Evolutionary conservation across 2,113 vertebrate species (phyloP).

Genomic region (Tragelaphus strepsiceros): DNA sequence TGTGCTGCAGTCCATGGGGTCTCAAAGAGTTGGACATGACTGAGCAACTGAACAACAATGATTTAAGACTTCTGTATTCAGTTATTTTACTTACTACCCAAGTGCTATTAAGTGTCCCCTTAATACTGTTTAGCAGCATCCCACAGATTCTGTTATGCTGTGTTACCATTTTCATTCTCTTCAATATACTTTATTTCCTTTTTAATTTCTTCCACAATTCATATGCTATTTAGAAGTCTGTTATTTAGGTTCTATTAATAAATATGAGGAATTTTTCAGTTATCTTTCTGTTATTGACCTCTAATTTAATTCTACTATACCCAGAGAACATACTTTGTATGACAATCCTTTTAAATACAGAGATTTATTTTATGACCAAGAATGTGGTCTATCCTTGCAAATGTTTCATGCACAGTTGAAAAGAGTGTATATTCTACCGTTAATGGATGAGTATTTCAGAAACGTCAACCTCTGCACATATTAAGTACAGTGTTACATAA

Average conservation of each 20-base stretch:
- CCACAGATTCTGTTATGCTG: not conserved
- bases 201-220: not conserved
- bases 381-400: not conserved
- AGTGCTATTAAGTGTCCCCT: not conserved
- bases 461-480: not conserved
- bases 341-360: not conserved
- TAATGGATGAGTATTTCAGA: not conserved
- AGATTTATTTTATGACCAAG: slow-evolving; percentile 11
- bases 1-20: not conserved
- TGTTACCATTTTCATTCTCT: slow-evolving; percentile 14
- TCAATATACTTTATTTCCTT: not conserved
- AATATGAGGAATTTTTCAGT: not conserved
- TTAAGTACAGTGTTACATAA: not conserved
- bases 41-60: not conserved
- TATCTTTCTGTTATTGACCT: not conserved
- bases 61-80: not conserved
- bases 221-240: not conserved
- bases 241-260: not conserved
- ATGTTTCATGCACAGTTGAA: not conserved
- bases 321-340: not conserved
- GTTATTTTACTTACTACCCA: not conserved
- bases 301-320: not conserved
- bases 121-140: not conserved
- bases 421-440: not conserved
- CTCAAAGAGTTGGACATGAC: not conserved